Conservation (phyloP, 2,888 invertebrate species). For the Adelphocoris suturalis region DNA sequence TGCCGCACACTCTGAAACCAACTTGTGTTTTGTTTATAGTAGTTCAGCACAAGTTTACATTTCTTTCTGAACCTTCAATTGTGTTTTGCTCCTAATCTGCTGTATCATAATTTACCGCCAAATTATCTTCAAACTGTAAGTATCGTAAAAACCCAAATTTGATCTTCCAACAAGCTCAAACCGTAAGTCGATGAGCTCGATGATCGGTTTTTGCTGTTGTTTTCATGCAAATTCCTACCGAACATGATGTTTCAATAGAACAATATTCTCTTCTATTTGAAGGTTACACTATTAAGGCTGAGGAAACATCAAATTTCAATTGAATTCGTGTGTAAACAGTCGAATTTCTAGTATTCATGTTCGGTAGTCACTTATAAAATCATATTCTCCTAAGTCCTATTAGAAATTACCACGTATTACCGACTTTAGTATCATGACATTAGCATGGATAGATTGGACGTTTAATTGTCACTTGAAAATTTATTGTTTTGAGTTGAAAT, state of each 20-base stretch:
- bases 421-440: too few species aligned
- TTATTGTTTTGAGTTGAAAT: too few species aligned
- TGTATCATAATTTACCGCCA: constrained; percentile 74
- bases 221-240: not conserved
- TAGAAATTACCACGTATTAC: too few species aligned
- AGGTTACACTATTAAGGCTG: not conserved
- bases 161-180: not conserved
- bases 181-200: not conserved
- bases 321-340: not conserved
- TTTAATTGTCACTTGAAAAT: too few species aligned
- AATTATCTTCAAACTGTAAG: constrained; percentile 73
- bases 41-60: constrained; percentile 78
- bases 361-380: not conserved
- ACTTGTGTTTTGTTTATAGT: constrained; percentile 83
- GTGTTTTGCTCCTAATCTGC: constrained; percentile 74
- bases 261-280: not conserved
- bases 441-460: too few species aligned
- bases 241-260: not conserved
- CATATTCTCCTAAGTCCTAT: too few species aligned
- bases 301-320: not conserved
- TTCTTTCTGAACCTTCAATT: constrained; percentile 74
- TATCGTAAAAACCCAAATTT: constrained; percentile 19
- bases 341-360: not conserved
- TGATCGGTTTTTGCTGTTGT: not conserved
- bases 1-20: constrained; percentile 83